Conservation (phyloP, 2,888 invertebrate species). For the Drosophila suboccidentalis region DNA sequence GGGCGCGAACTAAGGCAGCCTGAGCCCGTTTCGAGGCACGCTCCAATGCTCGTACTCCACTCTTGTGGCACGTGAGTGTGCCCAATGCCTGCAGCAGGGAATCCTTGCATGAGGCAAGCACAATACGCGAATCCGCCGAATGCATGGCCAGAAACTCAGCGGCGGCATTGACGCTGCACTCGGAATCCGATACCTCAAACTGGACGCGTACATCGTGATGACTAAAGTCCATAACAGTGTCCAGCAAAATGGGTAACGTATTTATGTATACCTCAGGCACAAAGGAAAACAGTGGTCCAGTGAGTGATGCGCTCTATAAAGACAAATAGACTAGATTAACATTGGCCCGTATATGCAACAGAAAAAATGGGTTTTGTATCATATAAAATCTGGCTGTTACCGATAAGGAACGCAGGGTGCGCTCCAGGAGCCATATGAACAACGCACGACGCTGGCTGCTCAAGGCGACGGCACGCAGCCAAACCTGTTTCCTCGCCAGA, state of each 20-base stretch:
- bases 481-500: slow-evolving; percentile 89
- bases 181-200: slow-evolving; percentile 86
- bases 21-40: slow-evolving; percentile 88
- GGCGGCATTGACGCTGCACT: slow-evolving; percentile 88
- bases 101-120: slow-evolving; percentile 91
- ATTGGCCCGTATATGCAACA: too few relatives aligned
- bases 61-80: slow-evolving; percentile 90
- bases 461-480: slow-evolving; percentile 88
- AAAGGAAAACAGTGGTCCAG: slow-evolving; percentile 88
- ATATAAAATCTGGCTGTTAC: too few relatives aligned
- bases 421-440: slow-evolving; percentile 87
- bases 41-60: slow-evolving; percentile 91
- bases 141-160: slow-evolving; percentile 91
- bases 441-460: slow-evolving; percentile 87
- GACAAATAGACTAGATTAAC: neutral
- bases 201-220: slow-evolving; percentile 84
- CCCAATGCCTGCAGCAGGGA: slow-evolving; percentile 92
- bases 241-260: slow-evolving; percentile 85
- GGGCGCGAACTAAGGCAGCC: slow-evolving; percentile 88
- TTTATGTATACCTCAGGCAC: slow-evolving; percentile 90
- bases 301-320: slow-evolving; percentile 86
- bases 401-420: slow-evolving; percentile 86
- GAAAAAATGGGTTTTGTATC: too few relatives aligned
- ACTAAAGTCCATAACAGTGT: slow-evolving; percentile 85
- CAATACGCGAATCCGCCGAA: slow-evolving; percentile 91